Base-by-base conservation (phyloP, 2,113 vertebrate genomes). In the Xiphophorus couchianus region DNA sequence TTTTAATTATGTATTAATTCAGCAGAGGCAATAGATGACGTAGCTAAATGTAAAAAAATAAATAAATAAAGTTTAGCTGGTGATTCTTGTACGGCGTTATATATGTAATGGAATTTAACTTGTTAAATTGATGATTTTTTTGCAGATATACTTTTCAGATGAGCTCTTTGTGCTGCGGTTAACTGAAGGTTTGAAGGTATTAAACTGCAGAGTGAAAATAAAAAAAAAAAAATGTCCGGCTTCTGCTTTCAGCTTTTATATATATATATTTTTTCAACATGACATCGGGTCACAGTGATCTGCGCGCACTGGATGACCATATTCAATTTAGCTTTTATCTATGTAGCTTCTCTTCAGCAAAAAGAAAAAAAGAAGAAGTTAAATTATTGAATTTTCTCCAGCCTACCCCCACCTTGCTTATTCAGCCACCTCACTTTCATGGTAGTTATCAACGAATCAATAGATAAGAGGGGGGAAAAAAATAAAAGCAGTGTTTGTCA, bases 251-350 rank as follows among this genome's bases (percentile, higher is more conserved):
- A 12, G 73, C 73, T 81, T 73, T 83, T 66, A 35, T 67, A 66
- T 83, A 51, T 51, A 5, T 22, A 15, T 74, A 28, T 66, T 48
- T 66, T 80, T 76, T 79, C 60, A 69, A 63, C 44, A 35, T 54
- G 80, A 84, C 60, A 68, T 39, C 2, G 75, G 89, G 88, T 86
- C 84, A 71, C 17, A 3, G 62, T 17, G 73, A 83, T 84, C 81
- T 72, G 44, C 71, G 76, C 35, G 15, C 76, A 58, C 71, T 66
- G 67, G 76, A 89, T 25, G 73, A 79, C 83, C 74, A 19, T 77
- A 90, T 90, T 88, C 85, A 78, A 84, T 90, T 88, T 83, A 44
- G 54, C 75, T 85, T 90, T 90, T 78, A 81, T 89, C 62, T 22
- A 44, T 6, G 67, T 28, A 70, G 76, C 66, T 76, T 69, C 76